These are phyloP conservation scores for Aphodius granarius DNA, from an alignment of 2,888 invertebrate species.

Conservation along the genomic window DNA sequence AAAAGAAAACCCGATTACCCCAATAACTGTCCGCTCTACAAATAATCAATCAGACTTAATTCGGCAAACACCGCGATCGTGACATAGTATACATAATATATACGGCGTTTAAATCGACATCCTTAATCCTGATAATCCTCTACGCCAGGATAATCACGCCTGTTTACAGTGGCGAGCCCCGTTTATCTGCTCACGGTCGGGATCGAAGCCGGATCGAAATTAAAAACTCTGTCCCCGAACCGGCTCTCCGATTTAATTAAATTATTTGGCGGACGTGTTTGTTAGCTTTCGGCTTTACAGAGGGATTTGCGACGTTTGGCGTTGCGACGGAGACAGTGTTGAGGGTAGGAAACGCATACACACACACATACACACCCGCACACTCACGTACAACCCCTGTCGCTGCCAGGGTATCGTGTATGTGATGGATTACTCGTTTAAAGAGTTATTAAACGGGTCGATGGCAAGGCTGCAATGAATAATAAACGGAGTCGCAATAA, in stretches of 20 bases:
- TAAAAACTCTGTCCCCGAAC: slow-evolving; percentile 16
- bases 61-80: background rate
- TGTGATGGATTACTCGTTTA: slow-evolving; percentile 46
- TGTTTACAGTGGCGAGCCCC: background rate
- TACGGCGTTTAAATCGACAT: background rate
- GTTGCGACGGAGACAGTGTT: slow-evolving; percentile 38
- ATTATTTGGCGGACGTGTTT: slow-evolving; percentile 40
- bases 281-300: slow-evolving; percentile 41
- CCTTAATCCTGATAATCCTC: background rate
- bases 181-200: background rate
- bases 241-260: slow-evolving; percentile 19
- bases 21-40: background rate
- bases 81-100: background rate
- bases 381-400: background rate
- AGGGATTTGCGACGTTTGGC: slow-evolving; percentile 33
- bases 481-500: slow-evolving; percentile 26
- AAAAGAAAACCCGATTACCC: background rate
- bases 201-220: slow-evolving; percentile 14
- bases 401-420: background rate
- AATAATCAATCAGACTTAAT: background rate
- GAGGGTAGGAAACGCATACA: too few relatives aligned
- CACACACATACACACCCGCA: too few relatives aligned
- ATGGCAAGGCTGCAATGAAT: slow-evolving; percentile 36
- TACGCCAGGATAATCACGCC: background rate
- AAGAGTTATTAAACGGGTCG: slow-evolving; percentile 45